Percentiles rank a stretch among this genome's conserved stretches.
These are phyloP conservation scores for Buteo buteo DNA, from an alignment of 2,113 vertebrate species.

Conservation along the genomic window DNA sequence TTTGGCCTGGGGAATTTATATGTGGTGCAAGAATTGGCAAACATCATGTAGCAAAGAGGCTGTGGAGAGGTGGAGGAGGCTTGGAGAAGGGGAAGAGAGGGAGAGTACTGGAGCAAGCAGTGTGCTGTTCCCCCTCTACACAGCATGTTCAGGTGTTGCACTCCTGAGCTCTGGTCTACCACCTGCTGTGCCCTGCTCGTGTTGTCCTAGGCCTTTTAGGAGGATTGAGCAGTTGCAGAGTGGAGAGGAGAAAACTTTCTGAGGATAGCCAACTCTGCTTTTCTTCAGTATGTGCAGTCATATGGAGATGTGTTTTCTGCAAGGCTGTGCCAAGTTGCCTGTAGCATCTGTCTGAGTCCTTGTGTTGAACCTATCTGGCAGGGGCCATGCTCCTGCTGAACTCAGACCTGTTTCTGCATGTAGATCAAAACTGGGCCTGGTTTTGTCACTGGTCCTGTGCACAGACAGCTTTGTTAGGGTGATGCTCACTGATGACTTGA, in stretches of 20 bases:
- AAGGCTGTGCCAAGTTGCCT: background rate
- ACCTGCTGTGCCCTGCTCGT: background rate
- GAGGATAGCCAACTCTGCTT: background rate
- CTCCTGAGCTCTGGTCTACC: background rate
- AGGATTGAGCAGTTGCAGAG: background rate
- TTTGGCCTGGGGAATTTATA: background rate
- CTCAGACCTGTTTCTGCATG: background rate
- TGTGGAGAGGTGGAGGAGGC: background rate
- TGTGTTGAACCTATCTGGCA: background rate
- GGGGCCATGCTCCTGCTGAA: background rate
- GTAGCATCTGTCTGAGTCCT: background rate
- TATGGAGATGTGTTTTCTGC: background rate
- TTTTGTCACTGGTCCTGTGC: background rate
- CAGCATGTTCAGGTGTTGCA: background rate
- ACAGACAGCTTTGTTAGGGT: background rate
- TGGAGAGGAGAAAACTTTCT: background rate
- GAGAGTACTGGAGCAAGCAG: background rate
- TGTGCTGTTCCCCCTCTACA: accelerated
- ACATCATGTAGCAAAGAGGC: background rate
- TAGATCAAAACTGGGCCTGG: background rate
- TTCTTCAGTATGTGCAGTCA: background rate
- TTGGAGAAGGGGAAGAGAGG: background rate
- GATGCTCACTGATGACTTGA: background rate
- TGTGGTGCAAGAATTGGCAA: background rate
- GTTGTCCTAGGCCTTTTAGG: background rate